Percentiles rank a stretch among this genome's conserved stretches.
Evolutionary conservation across 2,113 vertebrate species (phyloP).

Genomic region (Osmerus mordax): DNA sequence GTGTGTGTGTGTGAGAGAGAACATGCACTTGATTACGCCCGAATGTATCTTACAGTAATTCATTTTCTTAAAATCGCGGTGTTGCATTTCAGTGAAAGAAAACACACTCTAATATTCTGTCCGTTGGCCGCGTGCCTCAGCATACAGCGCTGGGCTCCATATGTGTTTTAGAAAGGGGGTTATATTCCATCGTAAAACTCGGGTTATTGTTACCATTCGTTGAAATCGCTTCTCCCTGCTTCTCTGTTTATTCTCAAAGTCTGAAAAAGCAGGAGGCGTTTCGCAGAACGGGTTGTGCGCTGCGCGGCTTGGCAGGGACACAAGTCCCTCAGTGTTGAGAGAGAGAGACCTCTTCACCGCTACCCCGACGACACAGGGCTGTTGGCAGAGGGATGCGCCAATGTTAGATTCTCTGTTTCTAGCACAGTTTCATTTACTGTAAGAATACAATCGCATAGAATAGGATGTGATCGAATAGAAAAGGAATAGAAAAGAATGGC

Average conservation of each 20-base stretch:
- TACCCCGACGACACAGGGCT: too few relatives aligned
- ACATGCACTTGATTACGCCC: neutral
- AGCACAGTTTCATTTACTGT: neutral
- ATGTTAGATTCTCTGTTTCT: too few relatives aligned
- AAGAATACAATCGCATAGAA: neutral
- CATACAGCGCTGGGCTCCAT: neutral
- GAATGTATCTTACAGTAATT: neutral
- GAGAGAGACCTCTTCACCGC: too few relatives aligned
- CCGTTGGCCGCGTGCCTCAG: neutral
- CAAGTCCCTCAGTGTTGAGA: constrained; percentile 1
- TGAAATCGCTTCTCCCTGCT: neutral
- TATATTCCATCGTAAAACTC: neutral
- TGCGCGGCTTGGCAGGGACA: constrained; percentile 1
- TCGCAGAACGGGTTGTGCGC: neutral
- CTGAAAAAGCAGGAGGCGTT: constrained; percentile 1
- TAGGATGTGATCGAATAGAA: neutral
- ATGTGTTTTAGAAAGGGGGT: neutral
- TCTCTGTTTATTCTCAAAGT: neutral
- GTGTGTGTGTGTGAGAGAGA: neutral
- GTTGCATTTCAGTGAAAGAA: neutral
- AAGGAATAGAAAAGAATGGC: neutral
- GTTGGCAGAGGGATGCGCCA: too few relatives aligned
- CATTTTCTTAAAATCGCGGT: neutral
- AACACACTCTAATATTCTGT: neutral
- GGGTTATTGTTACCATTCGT: neutral